Base-by-base conservation (phyloP, 2,113 vertebrate species). In the Thermophis baileyi region DNA sequence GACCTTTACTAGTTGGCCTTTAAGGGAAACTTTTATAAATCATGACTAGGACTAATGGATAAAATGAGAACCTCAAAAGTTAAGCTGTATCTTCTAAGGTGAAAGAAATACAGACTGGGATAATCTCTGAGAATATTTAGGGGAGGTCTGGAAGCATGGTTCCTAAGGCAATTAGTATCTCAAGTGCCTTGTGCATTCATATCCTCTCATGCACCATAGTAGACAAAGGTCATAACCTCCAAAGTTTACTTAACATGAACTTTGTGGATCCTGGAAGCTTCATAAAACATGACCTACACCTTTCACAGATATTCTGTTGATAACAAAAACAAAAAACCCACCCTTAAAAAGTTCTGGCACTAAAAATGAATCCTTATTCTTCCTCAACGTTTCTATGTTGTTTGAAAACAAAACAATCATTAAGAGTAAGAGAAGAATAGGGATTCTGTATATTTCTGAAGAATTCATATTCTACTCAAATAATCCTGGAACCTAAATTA, bases 401-500 rank as follows among this genome's bases (percentile, higher is more conserved):
- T 94, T 95, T 93, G 6, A 0, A 94, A 95, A 95, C 95, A 95
- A 93, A 53, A 0, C 1, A 9, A 88, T 93, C 0, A 91, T 94
- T 40, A 20, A 89, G 0, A 30, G 0, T 94, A 92, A 94, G 95
- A 81, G 94, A 69, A 40, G 0, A 51, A 96, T 95, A 93, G 91
- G 69, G 92, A 95, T 95, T 93, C 86, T 95, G 94, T 94, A 95
- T 96, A 97, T 97, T 97, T 97, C 97, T 96, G 97, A 97, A 96
- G 96, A 95, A 96, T 97, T 97, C 94, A 91, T 97, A 96, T 97
- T 96, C 97, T 97, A 96, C 95, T 97, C 90, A 91, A 96, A 94
- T 96, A 97, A 96, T 97, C 96, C 96, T 97, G 97, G 96, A 97
- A 96, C 94, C 94, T 96, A 96, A 93, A 94, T 93, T 96, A 95